Evolutionary conservation across 2,888 invertebrate species (phyloP).

Genomic region (Callyntrura sp.): DNA sequence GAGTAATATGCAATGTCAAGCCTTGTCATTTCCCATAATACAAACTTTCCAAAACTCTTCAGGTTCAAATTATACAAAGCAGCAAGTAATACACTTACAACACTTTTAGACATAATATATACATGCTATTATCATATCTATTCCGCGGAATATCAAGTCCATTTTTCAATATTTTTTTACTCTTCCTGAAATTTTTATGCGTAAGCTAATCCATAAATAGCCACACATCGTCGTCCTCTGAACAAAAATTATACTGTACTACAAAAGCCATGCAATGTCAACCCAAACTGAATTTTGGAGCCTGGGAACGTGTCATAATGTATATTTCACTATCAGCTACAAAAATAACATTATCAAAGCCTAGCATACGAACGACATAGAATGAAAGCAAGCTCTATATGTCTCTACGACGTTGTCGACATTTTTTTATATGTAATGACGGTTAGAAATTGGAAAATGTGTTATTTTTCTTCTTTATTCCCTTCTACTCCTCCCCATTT

Average conservation of each 20-base stretch:
- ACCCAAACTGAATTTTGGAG: background rate
- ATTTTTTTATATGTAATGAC: background rate
- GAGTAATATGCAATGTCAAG: conserved; percentile 39
- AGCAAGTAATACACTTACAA: background rate
- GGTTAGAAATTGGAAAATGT: conserved; percentile 43
- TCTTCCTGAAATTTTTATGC: conserved; percentile 29
- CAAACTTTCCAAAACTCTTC: background rate
- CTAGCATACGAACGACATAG: background rate
- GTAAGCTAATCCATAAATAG: conserved; percentile 32
- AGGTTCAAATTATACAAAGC: conserved; percentile 3
- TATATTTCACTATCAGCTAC: background rate
- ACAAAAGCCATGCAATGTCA: conserved; percentile 10
- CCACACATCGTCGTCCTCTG: background rate
- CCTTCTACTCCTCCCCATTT: background rate
- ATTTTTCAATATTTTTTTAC: conserved; percentile 10
- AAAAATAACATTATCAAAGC: background rate
- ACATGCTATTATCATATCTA: conserved; percentile 15
- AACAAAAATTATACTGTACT: background rate
- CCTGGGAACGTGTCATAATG: background rate
- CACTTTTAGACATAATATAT: background rate
- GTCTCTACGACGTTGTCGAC: background rate
- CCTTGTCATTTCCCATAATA: conserved; percentile 43
- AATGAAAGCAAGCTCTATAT: background rate
- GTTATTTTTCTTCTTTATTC: conserved; percentile 8
- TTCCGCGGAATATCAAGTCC: background rate